Evolutionary conservation across 2,888 invertebrate species (phyloP), one percentile per base, ranked within the genome.

Genomic region (Spicauda simplicius): DNA sequence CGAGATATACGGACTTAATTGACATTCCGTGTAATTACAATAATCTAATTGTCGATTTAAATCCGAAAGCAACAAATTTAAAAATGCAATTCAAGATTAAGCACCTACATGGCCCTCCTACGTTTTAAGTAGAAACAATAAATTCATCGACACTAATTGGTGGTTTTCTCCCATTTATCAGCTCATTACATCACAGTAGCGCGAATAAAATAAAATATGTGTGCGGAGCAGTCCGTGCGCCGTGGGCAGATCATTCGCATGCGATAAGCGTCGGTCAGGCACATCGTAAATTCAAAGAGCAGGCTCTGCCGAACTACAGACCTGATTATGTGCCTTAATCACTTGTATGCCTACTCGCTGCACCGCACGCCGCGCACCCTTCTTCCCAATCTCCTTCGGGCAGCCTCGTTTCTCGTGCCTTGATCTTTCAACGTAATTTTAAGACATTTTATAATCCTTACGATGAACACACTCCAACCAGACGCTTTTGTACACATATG

Each of bases 151-250:
- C 92, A 91, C 93, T 93, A 93, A 93, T 93, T 93, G 93, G 93
- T 92, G 92, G 93, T 93, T 93, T 92, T 93, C 92, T 92, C 87
- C 90, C 89, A 93, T 92, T 93, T 93, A 93, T 93, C 93, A 91
- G 92, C 91, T 93, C 93, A 93, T 93, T 92, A 92, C 93, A 93
- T 93, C 93, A 93, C 93, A 89, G 93, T 92, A 93, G 93, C 91
- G 92, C 90, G 92, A 93, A 92, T 92, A 91, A 92, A 93, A 92
- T 92, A 92, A 93, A 93, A 93, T 92, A 90, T 93, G 90, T 91
- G 91, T 87, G 90, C 84, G 85, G 90, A 87, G 89, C 80, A 77
- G 78, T 77, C 81, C 85, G 87, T 87, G 88, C 90, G 91, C 91
- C 89, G 88, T 87, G 87, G 91, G 90, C 91, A 87, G 93, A 92